A percentile compares a stretch with the other conserved stretches of the same genome.
phyloP scores from a whole-genome alignment of 2,113 vertebrate species.

The Zosterops borbonicus region DNA sequence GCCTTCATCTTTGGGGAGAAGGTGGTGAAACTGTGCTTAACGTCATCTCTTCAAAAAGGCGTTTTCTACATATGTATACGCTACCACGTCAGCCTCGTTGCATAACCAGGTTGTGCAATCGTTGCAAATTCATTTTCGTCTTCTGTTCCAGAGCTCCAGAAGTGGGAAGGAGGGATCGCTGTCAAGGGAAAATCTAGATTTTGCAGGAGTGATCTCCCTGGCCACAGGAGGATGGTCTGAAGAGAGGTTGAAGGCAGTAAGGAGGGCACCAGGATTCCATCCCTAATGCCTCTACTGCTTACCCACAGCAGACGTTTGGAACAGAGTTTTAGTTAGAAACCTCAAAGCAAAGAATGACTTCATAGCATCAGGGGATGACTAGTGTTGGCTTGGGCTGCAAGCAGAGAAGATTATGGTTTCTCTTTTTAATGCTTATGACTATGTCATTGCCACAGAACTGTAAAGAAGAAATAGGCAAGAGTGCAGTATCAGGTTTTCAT shows the following conservation, averaged over 20 bases:
- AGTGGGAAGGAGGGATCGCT: background rate
- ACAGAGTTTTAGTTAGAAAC: background rate
- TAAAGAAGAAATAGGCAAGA: constrained; percentile 47
- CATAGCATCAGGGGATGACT: constrained; percentile 57
- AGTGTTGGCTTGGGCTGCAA: constrained; percentile 11
- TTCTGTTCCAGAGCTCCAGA: background rate
- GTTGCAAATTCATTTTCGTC: constrained; percentile 36
- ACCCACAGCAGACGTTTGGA: background rate
- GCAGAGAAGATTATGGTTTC: constrained; percentile 53
- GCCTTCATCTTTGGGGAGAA: constrained; percentile 1
- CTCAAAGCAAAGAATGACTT: constrained; percentile 48
- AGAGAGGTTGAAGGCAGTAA: background rate
- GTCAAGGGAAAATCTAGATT: background rate
- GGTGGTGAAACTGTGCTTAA: constrained; percentile 15
- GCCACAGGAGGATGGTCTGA: background rate
- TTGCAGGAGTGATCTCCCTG: background rate
- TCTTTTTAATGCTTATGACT: constrained; percentile 49
- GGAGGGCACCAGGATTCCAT: background rate
- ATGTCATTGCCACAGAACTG: constrained; percentile 50
- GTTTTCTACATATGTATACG: background rate
- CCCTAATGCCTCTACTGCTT: background rate
- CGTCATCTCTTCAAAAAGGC: constrained; percentile 7
- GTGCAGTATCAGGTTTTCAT: constrained; percentile 51
- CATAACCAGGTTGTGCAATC: constrained; percentile 46
- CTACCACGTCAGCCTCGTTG: constrained; percentile 7